Evolutionary conservation across 2,113 vertebrate genomes (phyloP).

Genomic region (Rhabdomys dilectus): DNA sequence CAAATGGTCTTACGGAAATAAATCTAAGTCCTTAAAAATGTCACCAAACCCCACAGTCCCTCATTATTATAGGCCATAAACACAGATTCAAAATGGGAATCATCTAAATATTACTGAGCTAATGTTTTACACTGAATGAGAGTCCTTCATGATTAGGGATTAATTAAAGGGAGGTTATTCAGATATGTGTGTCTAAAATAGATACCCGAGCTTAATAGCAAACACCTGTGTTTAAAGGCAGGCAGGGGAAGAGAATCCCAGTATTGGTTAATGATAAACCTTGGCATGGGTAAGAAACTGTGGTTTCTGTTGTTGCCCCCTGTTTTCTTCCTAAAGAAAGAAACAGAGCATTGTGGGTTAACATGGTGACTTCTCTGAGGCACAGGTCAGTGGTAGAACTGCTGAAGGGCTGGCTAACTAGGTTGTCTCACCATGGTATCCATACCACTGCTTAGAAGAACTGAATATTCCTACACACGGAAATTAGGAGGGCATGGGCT

Average conservation of each 20-base stretch:
- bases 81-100: constrained; percentile 83
- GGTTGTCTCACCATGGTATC: background rate
- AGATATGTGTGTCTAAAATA: constrained; percentile 28
- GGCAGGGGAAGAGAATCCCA: background rate
- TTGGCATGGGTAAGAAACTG: background rate
- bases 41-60: constrained; percentile 80
- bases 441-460: background rate
- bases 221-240: constrained; percentile 20
- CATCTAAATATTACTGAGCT: constrained; percentile 84
- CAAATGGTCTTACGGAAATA: constrained; percentile 79
- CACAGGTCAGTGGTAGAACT: background rate
- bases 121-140: constrained; percentile 83
- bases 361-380: background rate
- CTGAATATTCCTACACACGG: background rate
- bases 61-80: constrained; percentile 86
- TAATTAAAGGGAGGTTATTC: constrained; percentile 52
- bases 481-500: background rate
- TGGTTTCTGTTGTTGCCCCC: background rate
- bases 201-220: background rate
- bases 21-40: constrained; percentile 85
- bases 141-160: constrained; percentile 78
- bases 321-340: background rate
- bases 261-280: background rate
- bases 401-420: background rate
- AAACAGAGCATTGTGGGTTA: background rate